phyloP scores from a whole-genome alignment of 2,888 invertebrate genomes.

The Phyllotreta striolata region DNA sequence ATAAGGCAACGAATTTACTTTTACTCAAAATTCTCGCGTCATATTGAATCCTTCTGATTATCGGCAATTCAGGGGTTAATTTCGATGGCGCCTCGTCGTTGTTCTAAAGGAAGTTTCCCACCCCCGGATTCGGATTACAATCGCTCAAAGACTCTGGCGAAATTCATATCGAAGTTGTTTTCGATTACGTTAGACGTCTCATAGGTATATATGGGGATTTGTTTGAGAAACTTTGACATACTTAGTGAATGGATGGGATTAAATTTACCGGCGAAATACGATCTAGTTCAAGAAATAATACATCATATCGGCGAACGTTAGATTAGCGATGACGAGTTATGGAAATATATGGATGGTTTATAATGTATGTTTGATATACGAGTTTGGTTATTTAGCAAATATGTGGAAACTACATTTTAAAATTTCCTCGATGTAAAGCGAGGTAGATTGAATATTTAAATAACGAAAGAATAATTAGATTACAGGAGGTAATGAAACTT shows the following conservation, averaged over 20 bases:
- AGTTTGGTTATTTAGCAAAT: constrained; percentile 3
- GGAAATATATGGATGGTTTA: constrained; percentile 2
- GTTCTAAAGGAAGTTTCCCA: not conserved
- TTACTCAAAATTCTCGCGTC: too few species aligned
- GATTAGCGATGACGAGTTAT: constrained; percentile 12
- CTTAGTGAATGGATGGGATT: constrained; percentile 18
- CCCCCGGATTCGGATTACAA: too few species aligned
- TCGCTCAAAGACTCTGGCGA: not conserved
- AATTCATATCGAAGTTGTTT: constrained; percentile 13
- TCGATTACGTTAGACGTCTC: constrained; percentile 13
- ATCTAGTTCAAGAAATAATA: constrained; percentile 16
- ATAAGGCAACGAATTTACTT: too few species aligned
- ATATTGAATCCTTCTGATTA: too few species aligned
- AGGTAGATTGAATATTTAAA: too few species aligned
- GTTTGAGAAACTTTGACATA: constrained; percentile 19
- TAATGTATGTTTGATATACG: not conserved
- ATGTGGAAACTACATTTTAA: not conserved
- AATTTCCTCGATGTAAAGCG: not conserved
- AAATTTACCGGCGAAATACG: constrained; percentile 15
- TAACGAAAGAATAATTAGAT: constrained; percentile 41
- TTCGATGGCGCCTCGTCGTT: not conserved
- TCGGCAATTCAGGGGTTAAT: too few species aligned
- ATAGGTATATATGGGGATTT: constrained; percentile 10
- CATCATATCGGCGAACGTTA: constrained; percentile 3
- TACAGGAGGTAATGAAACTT: constrained; percentile 47